Evolutionary conservation across 2,888 invertebrate species (phyloP), one percentile per base, ranked within the genome.

Genomic region (Lobophora halterata): DNA sequence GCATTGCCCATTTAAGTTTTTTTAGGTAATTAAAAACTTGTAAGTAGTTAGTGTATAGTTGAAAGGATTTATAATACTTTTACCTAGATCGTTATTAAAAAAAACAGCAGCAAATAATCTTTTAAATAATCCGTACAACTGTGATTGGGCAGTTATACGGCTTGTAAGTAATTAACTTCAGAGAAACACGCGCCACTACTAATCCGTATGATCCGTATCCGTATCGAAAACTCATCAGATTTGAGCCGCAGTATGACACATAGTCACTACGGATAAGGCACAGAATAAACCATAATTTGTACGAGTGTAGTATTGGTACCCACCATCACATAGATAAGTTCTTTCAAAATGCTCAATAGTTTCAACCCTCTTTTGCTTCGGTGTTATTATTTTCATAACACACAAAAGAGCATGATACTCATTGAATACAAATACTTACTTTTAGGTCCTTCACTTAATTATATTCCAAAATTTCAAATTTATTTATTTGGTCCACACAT

Each of bases 401-500:
- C 24, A 82, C 76, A 85, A 81, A 80, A 81, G 80, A 73, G 73
- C 74, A 77, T 80, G 79, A 81, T 81, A 72, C 68, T 70, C 79
- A 6, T 17, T 2, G 6, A 6, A 17, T 17, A 24, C 17, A 34
- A 20, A 21, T 26, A 20, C 3, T 16, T 9, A 35, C 6, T 5
- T n/a, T n/a, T 14, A 21, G 1, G 3, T 7, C 3, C 5, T 6
- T 9, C 11, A 3, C 11, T 24, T 1, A 28, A 4, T 11, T 28
- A n/a, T n/a, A 28, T n/a, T 18, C 27, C 5, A n/a, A n/a, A n/a
- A n/a, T n/a, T n/a, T n/a, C n/a, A n/a, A n/a, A n/a, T n/a, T n/a
- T n/a, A n/a, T n/a, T n/a, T n/a, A n/a, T n/a, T n/a, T n/a, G n/a
- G n/a, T n/a, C n/a, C n/a, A n/a, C n/a, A n/a, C n/a, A n/a, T n/a